These are phyloP conservation scores for Microctenopoma lineatum DNA, from an alignment of 2,797 vertebrate genomes.

Conservation along the genomic window DNA sequence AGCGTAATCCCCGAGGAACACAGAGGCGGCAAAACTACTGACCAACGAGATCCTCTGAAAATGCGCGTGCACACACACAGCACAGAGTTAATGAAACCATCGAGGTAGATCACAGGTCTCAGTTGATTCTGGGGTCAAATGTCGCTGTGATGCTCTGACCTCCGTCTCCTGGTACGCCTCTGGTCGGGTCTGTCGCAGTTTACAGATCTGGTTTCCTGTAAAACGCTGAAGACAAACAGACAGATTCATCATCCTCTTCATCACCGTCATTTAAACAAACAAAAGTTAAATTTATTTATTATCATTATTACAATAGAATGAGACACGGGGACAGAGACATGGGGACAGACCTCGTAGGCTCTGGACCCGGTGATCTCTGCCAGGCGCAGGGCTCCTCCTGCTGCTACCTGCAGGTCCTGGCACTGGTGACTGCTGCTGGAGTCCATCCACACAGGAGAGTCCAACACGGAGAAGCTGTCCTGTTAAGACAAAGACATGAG, in stretches of 20 bases:
- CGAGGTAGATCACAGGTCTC: not conserved
- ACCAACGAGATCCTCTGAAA: slow-evolving; percentile 94
- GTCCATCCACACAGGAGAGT: slow-evolving; percentile 89
- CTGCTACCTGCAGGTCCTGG: slow-evolving; percentile 80
- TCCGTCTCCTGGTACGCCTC: slow-evolving; percentile 86
- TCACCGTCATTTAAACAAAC: no score
- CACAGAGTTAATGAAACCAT: not conserved
- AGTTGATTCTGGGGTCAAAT: not conserved
- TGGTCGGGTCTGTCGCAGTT: slow-evolving; percentile 84
- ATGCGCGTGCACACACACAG: slow-evolving; percentile 14
- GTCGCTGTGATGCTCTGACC: slow-evolving; percentile 75
- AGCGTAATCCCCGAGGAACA: slow-evolving; percentile 90
- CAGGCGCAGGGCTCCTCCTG: slow-evolving; percentile 87
- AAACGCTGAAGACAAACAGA: slow-evolving; percentile 86
- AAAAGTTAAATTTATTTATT: no score
- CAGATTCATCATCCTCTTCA: not conserved
- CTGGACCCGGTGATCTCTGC: slow-evolving; percentile 91
- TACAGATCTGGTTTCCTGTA: slow-evolving; percentile 96
- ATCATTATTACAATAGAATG: not conserved
- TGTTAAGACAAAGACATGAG: not conserved
- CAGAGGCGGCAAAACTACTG: slow-evolving; percentile 93
- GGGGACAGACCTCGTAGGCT: slow-evolving; percentile 89
- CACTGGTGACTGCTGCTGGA: slow-evolving; percentile 90
- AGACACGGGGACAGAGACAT: not conserved
- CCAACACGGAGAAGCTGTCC: slow-evolving; percentile 39